Conservation (phyloP, 2,888 invertebrate species). For the Mermis nigrescens region DNA sequence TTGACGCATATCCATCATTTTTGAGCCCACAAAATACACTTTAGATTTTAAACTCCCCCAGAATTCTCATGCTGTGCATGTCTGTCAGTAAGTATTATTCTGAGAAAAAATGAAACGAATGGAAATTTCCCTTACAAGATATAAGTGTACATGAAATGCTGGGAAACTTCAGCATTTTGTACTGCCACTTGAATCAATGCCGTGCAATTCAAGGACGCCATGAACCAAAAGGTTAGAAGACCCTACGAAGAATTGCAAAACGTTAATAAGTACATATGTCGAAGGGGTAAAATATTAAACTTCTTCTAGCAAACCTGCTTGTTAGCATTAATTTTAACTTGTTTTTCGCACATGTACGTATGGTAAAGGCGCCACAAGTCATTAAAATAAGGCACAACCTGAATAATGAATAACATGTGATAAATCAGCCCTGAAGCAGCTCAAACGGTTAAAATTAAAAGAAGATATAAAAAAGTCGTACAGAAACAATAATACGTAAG, state of each 20-base stretch:
- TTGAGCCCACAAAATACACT: no score
- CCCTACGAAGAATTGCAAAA: conserved; percentile 41
- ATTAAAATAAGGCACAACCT: neutral
- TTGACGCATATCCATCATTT: no score
- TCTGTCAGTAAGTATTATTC: no score
- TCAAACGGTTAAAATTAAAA: no score
- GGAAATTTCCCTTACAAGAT: conserved; percentile 52
- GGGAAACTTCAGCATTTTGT: conserved; percentile 47
- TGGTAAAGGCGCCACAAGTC: conserved; percentile 85
- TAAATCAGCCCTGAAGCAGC: no score
- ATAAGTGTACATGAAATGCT: conserved; percentile 87
- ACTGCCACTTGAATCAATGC: conserved; percentile 58
- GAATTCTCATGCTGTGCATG: no score
- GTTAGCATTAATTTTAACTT: conserved; percentile 80
- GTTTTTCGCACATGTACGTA: conserved; percentile 67
- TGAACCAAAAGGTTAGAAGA: conserved; percentile 75
- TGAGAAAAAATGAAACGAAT: neutral
- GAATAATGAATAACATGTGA: no score
- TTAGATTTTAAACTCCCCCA: no score
- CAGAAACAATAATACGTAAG: no score
- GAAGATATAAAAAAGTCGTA: no score
- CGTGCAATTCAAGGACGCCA: conserved; percentile 71
- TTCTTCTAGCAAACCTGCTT: conserved; percentile 45
- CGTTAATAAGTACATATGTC: no score
- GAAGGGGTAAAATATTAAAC: no score